Evolutionary conservation across 2,797 vertebrate species (phyloP).

Genomic region (Phyllotis vaccarum): DNA sequence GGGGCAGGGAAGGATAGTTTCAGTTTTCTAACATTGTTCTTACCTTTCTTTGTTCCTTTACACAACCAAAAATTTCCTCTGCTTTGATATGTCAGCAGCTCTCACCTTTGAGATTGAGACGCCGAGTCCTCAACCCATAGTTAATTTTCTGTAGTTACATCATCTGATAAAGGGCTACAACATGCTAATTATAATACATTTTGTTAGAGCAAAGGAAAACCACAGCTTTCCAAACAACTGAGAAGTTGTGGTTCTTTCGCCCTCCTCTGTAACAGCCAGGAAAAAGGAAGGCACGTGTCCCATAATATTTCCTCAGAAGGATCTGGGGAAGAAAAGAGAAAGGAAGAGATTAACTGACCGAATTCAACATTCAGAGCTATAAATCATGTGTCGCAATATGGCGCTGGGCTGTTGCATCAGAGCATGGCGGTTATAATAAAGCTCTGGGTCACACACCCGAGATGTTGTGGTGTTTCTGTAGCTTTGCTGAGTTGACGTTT

Average conservation of each 20-base stretch:
- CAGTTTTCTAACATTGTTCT: not conserved
- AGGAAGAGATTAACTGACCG: slow-evolving; percentile 82
- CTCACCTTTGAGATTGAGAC: slow-evolving; percentile 30
- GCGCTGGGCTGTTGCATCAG: slow-evolving; percentile 79
- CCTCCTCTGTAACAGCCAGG: slow-evolving; percentile 65
- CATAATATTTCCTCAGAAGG: slow-evolving; percentile 68
- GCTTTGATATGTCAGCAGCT: not conserved
- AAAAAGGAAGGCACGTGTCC: slow-evolving; percentile 56
- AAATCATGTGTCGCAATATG: slow-evolving; percentile 77
- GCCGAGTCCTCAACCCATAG: slow-evolving; percentile 3
- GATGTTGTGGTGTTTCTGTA: not conserved
- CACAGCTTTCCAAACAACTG: slow-evolving; percentile 63
- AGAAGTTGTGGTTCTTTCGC: slow-evolving; percentile 66
- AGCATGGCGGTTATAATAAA: slow-evolving; percentile 55
- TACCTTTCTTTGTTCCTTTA: not conserved
- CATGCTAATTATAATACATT: slow-evolving; percentile 29
- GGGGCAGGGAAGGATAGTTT: not conserved
- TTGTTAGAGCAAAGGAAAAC: slow-evolving; percentile 65
- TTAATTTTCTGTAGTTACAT: slow-evolving; percentile 54
- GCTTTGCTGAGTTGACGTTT: not conserved
- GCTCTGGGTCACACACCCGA: not conserved
- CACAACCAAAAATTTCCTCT: not conserved
- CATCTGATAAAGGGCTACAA: not conserved
- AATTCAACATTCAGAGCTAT: slow-evolving; percentile 60
- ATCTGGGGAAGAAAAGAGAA: slow-evolving; percentile 68